phyloP scores from a whole-genome alignment of 2,888 invertebrate species.

The Pedicia rivosa region DNA sequence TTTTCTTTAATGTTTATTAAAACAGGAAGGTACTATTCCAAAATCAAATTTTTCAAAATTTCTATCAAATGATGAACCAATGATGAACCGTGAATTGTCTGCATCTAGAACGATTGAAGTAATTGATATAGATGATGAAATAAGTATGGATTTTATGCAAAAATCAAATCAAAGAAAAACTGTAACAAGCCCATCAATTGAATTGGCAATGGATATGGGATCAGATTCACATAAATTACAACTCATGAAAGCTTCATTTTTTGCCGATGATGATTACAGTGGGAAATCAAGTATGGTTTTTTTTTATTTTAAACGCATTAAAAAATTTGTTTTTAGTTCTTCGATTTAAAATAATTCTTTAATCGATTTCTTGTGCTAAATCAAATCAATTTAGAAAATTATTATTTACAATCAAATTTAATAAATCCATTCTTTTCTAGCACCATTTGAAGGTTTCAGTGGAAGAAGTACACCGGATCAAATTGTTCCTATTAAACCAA shows the following conservation, averaged over 20 bases:
- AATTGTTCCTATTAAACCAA: slow-evolving; percentile 13
- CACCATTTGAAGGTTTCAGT: slow-evolving; percentile 9
- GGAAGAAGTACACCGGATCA: slow-evolving; percentile 15
- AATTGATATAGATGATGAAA: neutral
- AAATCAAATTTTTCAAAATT: no score
- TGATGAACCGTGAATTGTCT: no score
- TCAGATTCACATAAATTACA: slow-evolving; percentile 54
- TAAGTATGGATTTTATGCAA: neutral
- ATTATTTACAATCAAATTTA: no score
- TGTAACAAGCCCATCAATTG: slow-evolving; percentile 41
- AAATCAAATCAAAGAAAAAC: slow-evolving; percentile 15
- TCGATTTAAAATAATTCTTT: no score
- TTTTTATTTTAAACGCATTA: neutral
- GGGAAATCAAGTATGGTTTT: slow-evolving; percentile 19
- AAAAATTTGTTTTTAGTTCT: no score
- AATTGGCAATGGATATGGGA: slow-evolving; percentile 43
- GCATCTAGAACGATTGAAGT: no score
- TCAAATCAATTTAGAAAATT: no score
- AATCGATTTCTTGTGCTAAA: no score
- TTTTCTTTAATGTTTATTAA: no score
- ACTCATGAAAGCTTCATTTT: slow-evolving; percentile 71
- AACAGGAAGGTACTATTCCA: no score
- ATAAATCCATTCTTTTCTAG: no score
- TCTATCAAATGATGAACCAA: no score
- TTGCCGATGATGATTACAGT: slow-evolving; percentile 23